phyloP scores from a whole-genome alignment of 2,888 invertebrate species.

The Pollenia angustigena region DNA sequence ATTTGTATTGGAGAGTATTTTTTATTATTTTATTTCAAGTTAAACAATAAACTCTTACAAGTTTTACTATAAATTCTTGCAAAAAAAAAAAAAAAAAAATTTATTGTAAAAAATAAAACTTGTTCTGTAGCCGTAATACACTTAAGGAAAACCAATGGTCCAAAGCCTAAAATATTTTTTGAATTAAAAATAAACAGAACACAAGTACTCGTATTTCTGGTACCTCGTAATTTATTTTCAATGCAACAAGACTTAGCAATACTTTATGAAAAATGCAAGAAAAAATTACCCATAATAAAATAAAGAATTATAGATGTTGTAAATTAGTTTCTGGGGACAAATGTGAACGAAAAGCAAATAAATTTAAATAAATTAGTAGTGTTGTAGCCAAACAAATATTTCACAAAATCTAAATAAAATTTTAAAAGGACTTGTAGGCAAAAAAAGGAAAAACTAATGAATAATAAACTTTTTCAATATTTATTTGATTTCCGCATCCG shows the following conservation, averaged over 20 bases:
- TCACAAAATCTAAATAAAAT: neutral
- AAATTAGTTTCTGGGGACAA: neutral
- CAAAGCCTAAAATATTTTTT: slow-evolving; percentile 11
- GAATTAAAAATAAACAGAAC: neutral
- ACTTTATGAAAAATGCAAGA: neutral
- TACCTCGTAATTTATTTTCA: neutral
- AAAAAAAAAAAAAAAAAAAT: neutral
- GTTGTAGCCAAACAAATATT: neutral
- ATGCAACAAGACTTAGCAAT: slow-evolving; percentile 6
- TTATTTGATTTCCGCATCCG: too few relatives aligned
- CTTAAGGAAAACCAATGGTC: neutral
- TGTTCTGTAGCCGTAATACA: neutral
- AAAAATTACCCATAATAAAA: neutral
- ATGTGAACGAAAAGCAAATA: slow-evolving; percentile 5
- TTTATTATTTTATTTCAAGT: too few relatives aligned
- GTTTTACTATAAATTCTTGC: slow-evolving; percentile 22
- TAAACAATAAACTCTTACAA: neutral
- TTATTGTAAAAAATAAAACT: slow-evolving; percentile 34
- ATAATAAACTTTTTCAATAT: too few relatives aligned
- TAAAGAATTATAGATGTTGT: neutral
- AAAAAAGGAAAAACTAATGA: too few relatives aligned
- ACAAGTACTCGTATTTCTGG: neutral
- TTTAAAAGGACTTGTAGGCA: neutral
- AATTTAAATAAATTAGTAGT: neutral
- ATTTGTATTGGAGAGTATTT: too few relatives aligned